Base-by-base conservation (phyloP, 2,113 vertebrate species). In the Symphodus melops region DNA sequence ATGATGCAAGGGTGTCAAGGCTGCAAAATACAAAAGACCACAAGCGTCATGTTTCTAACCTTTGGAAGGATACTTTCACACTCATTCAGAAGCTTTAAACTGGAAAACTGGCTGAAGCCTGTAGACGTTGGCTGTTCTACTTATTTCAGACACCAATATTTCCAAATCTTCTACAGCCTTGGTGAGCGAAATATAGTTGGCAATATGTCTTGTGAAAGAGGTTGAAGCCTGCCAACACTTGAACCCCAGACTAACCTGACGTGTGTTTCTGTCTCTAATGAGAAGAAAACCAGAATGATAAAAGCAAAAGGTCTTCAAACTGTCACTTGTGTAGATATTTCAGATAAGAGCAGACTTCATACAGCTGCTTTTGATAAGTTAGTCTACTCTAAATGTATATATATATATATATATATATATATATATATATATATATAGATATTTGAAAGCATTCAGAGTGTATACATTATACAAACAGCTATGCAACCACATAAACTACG, bases 111-210 rank as follows among this genome's bases (percentile, higher is more conserved):
- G 79, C 62, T 70, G 25, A 77, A 52, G 54, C 77, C 69, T 59
- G 66, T 44, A 61, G 55, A 72, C 73, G 63, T 66, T 79, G 66
- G 53, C 72, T 58, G 46, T 25, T 79, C 20, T 8, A 0, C 54
- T 65, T 23, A 64, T 25, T 64, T 55, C 79, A 83, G 83, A 70
- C 68, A 72, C 86, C 59, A 83, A 67, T 56, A 71, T 68, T 58
- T 90, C 79, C 73, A 88, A 83, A 79, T 68, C 55, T 75, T 64
- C 55, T 37, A 53, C 37, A 54, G n/a, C 16, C 28, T 21, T 52
- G 4, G 58, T 5, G 17, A 66, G 61, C 59, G 37, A 70, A 81
- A 65, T 1, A 39, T n/a, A 42, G 36, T 52, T 81, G 77, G 73
- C 67, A 54, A 65, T 67, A 54, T 56, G 19, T 37, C 28, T 55